Evolutionary conservation across 2,888 invertebrate genomes (phyloP).

Genomic region (Drosophila basisetae): DNA sequence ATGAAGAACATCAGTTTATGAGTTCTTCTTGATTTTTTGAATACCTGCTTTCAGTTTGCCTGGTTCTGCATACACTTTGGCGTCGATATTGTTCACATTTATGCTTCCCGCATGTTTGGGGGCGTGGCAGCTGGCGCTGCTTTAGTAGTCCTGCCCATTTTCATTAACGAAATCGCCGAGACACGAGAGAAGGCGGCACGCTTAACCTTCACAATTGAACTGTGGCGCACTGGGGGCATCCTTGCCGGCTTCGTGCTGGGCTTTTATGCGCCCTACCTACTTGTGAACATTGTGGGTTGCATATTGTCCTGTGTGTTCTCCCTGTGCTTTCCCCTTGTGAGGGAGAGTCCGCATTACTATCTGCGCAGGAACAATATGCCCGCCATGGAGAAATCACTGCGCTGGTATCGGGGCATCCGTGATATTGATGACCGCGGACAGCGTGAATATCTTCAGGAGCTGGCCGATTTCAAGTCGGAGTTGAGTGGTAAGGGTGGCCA

Average conservation of each 20-base stretch:
- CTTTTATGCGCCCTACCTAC: conserved; percentile 64
- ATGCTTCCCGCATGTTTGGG: conserved; percentile 77
- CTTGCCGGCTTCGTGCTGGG: conserved; percentile 74
- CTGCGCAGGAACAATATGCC: conserved; percentile 65
- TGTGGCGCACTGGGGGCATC: conserved; percentile 78
- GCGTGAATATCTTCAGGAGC: conserved; percentile 73
- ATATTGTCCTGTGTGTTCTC: conserved; percentile 73
- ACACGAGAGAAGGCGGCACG: conserved; percentile 63
- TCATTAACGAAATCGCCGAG: conserved; percentile 80
- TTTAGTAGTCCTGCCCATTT: conserved; percentile 80
- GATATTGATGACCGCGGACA: conserved; percentile 76
- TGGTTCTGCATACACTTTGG: conserved; percentile 83
- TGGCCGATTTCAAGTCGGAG: conserved; percentile 70
- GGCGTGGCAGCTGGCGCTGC: conserved; percentile 80
- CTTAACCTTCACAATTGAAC: conserved; percentile 72
- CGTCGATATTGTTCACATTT: conserved; percentile 80
- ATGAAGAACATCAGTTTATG: too few relatives aligned
- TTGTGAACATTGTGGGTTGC: conserved; percentile 71
- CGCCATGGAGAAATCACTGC: conserved; percentile 80
- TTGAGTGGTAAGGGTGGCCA: conserved; percentile 30
- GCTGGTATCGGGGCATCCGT: conserved; percentile 83
- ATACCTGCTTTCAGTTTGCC: conserved; percentile 59
- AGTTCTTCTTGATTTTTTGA: neutral
- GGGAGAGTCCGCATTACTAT: conserved; percentile 82
- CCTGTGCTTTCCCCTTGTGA: conserved; percentile 81